A percentile compares a stretch with the other conserved stretches of the same genome.
Evolutionary conservation across 2,113 vertebrate genomes (phyloP).

Genomic region (Pitta sordida): DNA sequence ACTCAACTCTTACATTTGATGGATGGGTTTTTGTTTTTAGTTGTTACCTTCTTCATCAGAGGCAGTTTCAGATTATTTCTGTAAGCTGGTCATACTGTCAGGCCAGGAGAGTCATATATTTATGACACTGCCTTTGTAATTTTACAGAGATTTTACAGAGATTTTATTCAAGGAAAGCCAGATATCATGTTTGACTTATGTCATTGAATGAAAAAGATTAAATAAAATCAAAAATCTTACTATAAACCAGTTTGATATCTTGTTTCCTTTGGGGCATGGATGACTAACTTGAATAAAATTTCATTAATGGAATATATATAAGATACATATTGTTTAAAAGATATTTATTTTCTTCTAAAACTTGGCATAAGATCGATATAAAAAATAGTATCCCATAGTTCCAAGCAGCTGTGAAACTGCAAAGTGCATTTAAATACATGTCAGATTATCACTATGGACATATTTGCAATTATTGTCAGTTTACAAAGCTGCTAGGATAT

Average conservation of each 20-base stretch:
- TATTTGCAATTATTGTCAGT: background rate
- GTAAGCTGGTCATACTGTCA: background rate
- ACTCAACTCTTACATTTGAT: slow-evolving; percentile 4
- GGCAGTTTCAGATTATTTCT: background rate
- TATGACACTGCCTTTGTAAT: background rate
- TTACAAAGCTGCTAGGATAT: background rate
- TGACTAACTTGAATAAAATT: background rate
- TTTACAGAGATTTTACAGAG: slow-evolving; percentile 1
- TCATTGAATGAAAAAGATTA: background rate
- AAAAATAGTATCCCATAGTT: background rate
- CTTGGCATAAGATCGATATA: background rate
- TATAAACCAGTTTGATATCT: background rate
- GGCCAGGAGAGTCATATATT: background rate
- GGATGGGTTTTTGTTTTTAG: background rate
- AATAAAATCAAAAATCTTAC: background rate
- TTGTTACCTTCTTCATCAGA: background rate
- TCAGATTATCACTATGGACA: background rate
- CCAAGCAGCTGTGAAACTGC: background rate
- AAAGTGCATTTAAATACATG: background rate
- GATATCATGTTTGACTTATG: background rate
- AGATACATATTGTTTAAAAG: background rate
- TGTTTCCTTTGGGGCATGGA: background rate
- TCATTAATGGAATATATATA: background rate
- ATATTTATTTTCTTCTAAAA: background rate
- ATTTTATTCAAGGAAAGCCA: background rate